Conservation (phyloP, 2,113 vertebrate genomes). For the Carollia perspicillata region DNA sequence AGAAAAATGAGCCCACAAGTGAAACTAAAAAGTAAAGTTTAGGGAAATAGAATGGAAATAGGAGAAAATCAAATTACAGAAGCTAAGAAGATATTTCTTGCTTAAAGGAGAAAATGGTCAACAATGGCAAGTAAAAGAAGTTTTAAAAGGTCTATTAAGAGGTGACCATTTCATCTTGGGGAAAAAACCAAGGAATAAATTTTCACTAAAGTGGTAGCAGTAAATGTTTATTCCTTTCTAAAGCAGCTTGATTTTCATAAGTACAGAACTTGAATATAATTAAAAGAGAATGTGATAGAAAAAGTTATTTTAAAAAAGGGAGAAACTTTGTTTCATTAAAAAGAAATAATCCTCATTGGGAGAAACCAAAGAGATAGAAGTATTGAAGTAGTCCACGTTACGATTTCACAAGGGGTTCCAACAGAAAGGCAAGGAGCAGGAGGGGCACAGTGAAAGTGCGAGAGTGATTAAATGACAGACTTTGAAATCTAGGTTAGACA, state of each 20-base stretch:
- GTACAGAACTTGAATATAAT: background rate
- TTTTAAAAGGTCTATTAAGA: background rate
- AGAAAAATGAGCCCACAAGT: background rate
- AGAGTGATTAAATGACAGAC: background rate
- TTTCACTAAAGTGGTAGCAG: background rate
- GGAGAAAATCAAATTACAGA: background rate
- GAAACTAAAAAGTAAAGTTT: background rate
- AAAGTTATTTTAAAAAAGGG: background rate
- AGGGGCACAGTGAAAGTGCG: background rate
- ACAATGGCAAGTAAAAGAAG: background rate
- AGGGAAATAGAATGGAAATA: background rate
- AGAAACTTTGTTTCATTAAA: background rate
- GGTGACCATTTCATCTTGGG: background rate
- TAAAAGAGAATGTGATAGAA: background rate
- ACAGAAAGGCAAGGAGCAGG: background rate
- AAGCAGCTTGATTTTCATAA: background rate
- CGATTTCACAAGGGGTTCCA: background rate
- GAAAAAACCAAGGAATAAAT: background rate
- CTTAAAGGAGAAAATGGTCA: background rate
- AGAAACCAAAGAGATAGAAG: background rate
- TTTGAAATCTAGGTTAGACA: background rate
- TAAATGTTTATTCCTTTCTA: background rate
- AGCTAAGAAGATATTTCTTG: background rate
- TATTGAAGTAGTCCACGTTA: background rate
- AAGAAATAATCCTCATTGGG: background rate